These are phyloP conservation scores for Cynodonichthys magdalenae DNA, from an alignment of 2,797 vertebrate genomes.

Conservation along the genomic window DNA sequence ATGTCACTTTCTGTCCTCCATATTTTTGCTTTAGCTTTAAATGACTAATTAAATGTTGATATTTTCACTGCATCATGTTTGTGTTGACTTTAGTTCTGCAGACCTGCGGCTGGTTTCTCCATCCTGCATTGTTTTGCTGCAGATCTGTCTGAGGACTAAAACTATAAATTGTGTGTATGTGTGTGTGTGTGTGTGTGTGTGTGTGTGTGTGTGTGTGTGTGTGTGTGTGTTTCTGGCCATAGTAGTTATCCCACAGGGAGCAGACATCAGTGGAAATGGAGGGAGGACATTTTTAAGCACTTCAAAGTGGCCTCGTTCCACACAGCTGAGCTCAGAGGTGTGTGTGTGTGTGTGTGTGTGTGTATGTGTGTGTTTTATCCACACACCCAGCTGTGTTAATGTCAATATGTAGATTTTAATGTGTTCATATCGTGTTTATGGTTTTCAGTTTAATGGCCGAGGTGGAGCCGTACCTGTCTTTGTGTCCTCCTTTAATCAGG, in stretches of 20 bases:
- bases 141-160: constrained; percentile 11
- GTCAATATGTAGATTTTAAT: constrained; percentile 5
- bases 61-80: neutral
- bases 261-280: constrained; percentile 48
- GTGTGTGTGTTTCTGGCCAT: constrained; percentile 62
- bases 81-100: constrained; percentile 17
- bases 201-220: neutral
- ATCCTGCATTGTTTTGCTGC: constrained; percentile 19
- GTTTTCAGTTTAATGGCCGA: constrained; percentile 1
- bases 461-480: constrained; percentile 52
- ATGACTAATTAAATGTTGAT: too few species aligned
- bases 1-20: too few species aligned
- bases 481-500: constrained; percentile 36
- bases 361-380: constrained; percentile 7
- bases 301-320: constrained; percentile 76
- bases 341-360: constrained; percentile 24
- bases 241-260: constrained; percentile 65
- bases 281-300: constrained; percentile 66
- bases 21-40: too few species aligned
- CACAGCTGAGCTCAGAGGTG: constrained; percentile 72
- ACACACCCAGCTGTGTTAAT: constrained; percentile 6
- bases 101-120: constrained; percentile 17
- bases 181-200: constrained; percentile 4
- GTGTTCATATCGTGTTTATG: neutral
- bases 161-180: neutral